Evolutionary conservation across 2,888 invertebrate genomes (phyloP).

Genomic region (Belgica antarctica): DNA sequence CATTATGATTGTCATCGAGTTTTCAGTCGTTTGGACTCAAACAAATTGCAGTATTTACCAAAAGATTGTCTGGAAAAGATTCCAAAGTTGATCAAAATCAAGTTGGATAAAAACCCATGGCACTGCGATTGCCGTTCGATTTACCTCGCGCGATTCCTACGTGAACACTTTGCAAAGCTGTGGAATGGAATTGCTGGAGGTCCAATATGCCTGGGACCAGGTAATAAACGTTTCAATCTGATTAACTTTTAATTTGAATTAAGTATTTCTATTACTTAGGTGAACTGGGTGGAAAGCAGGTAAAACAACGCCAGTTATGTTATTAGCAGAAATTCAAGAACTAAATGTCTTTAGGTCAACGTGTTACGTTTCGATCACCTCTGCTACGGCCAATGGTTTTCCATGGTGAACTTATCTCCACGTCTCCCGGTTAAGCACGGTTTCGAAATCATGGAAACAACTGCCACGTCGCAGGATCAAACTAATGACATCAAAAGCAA

Average conservation of each 20-base stretch:
- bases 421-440: slow-evolving; percentile 28
- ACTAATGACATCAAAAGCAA: background rate
- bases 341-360: slow-evolving; percentile 50
- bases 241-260: background rate
- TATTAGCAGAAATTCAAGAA: background rate
- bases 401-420: slow-evolving; percentile 57
- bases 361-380: slow-evolving; percentile 63
- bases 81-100: slow-evolving; percentile 59
- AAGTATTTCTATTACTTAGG: slow-evolving; percentile 47
- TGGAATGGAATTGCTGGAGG: slow-evolving; percentile 55
- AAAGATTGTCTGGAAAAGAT: slow-evolving; percentile 61
- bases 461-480: background rate
- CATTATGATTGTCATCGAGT: slow-evolving; percentile 47
- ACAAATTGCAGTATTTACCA: slow-evolving; percentile 64
- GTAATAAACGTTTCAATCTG: slow-evolving; percentile 1
- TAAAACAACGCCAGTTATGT: background rate
- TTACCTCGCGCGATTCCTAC: slow-evolving; percentile 63
- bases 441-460: background rate
- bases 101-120: slow-evolving; percentile 65
- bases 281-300: slow-evolving; percentile 54
- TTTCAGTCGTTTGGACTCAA: slow-evolving; percentile 61
- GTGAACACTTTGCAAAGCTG: slow-evolving; percentile 56
- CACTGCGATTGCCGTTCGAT: slow-evolving; percentile 64
- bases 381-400: slow-evolving; percentile 71
- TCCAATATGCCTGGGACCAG: slow-evolving; percentile 58